Percentiles rank a stretch among this genome's conserved stretches.
phyloP scores from a whole-genome alignment of 2,113 vertebrate genomes.

The Petromus typicus region DNA sequence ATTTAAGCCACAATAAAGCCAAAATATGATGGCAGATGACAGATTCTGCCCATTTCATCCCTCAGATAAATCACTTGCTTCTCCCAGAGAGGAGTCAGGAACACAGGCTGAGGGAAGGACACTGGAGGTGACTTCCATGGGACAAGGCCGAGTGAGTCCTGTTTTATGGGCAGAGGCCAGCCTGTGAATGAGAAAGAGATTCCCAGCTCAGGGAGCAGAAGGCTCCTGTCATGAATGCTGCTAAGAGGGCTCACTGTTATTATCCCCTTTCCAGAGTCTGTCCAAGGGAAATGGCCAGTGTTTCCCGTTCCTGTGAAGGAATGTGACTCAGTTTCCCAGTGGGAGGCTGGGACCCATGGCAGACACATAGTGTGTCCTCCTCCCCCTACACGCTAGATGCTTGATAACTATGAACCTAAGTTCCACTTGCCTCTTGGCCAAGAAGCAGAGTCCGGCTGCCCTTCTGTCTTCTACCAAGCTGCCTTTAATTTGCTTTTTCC shows the following conservation, averaged over 20 bases:
- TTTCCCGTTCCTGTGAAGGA: background rate
- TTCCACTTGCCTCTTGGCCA: background rate
- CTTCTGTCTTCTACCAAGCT: background rate
- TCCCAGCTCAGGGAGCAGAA: background rate
- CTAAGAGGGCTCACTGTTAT: background rate
- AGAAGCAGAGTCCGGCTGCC: background rate
- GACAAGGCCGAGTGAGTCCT: background rate
- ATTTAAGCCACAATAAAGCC: background rate
- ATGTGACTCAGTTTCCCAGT: background rate
- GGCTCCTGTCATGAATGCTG: accelerated
- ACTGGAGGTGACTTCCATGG: background rate
- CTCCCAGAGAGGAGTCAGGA: background rate
- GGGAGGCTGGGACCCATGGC: background rate
- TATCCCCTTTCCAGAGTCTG: background rate
- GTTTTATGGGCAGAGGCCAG: background rate
- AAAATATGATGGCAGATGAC: background rate
- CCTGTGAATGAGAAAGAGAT: background rate
- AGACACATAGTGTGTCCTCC: background rate
- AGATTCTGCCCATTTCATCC: background rate
- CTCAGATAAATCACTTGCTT: background rate
- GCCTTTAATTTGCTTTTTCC: background rate
- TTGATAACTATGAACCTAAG: background rate
- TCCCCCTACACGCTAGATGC: background rate
- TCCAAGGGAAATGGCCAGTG: background rate
- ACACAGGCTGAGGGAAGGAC: background rate